Evolutionary conservation across 2,888 invertebrate species (phyloP).

Genomic region (Ethmia dodecea): DNA sequence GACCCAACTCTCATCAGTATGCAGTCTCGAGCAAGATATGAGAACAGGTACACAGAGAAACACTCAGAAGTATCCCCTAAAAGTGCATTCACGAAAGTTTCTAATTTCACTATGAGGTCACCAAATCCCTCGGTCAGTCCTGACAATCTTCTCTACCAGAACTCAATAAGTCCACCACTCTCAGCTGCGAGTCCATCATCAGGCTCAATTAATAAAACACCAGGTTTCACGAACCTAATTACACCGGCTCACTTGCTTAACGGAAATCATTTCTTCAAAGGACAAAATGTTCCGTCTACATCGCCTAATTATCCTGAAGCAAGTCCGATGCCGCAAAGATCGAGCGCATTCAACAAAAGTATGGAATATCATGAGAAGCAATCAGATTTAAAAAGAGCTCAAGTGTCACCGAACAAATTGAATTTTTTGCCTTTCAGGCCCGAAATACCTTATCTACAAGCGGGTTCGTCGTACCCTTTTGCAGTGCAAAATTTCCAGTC

Average conservation of each 20-base stretch:
- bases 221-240: conserved; percentile 58
- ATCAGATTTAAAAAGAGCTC: conserved; percentile 39
- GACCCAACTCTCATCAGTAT: conserved; percentile 74
- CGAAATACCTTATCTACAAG: conserved; percentile 72
- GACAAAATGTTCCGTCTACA: conserved; percentile 61
- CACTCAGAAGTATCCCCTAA: conserved; percentile 75
- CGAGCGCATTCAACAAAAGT: conserved; percentile 40
- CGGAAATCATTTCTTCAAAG: conserved; percentile 75
- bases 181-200: conserved; percentile 77
- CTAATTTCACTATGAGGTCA: conserved; percentile 71
- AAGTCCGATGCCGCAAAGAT: conserved; percentile 45
- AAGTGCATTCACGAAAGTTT: conserved; percentile 92
- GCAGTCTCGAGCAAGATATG: conserved; percentile 72
- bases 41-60: conserved; percentile 62
- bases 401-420: conserved; percentile 70
- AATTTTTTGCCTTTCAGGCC: conserved; percentile 77
- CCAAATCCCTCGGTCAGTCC: conserved; percentile 87
- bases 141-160: conserved; percentile 86
- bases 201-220: conserved; percentile 48
- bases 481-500: conserved; percentile 71
- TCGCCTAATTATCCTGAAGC: conserved; percentile 68
- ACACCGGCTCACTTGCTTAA: conserved; percentile 66
- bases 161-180: conserved; percentile 85
- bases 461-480: conserved; percentile 63
- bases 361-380: conserved; percentile 58